phyloP scores from a whole-genome alignment of 2,797 vertebrate species.

The Labeo calbasu region DNA sequence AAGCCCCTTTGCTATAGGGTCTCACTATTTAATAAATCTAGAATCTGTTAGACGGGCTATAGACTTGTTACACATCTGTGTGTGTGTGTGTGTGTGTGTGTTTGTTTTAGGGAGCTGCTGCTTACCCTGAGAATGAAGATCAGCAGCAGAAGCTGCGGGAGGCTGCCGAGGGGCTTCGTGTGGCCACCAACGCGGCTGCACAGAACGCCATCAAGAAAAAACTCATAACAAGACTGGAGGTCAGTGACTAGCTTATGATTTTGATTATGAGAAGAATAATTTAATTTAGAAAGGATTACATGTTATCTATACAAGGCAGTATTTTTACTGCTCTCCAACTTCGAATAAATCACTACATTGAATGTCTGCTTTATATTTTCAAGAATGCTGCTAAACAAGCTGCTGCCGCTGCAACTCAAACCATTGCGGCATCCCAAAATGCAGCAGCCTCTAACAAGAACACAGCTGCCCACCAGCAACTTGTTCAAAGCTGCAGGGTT shows the following conservation, averaged over 20 bases:
- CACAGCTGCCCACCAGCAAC: conserved; percentile 91
- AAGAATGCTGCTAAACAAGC: conserved; percentile 96
- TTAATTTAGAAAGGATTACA: neutral
- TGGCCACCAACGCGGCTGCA: conserved; percentile 95
- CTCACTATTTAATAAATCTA: neutral
- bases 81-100: conserved; percentile 22
- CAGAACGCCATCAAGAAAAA: conserved; percentile 99
- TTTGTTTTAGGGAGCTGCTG: conserved; percentile 92
- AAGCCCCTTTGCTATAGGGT: neutral
- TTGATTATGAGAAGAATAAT: neutral
- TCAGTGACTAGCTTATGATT: conserved; percentile 64
- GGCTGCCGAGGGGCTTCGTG: conserved; percentile 92
- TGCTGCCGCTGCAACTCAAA: conserved; percentile 94
- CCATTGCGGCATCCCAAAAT: conserved; percentile 96
- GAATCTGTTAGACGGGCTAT: neutral
- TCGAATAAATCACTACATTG: neutral
- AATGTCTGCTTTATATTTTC: conserved; percentile 16
- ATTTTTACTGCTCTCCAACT: neutral
- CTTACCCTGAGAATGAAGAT: conserved; percentile 96
- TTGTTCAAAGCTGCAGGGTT: conserved; percentile 97
- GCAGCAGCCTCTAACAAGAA: conserved; percentile 96
- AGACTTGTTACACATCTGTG: neutral
- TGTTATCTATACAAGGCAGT: neutral
- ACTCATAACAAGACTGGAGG: conserved; percentile 94
- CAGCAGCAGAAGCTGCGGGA: conserved; percentile 95